Base-by-base conservation (phyloP, 2,113 vertebrate genomes). In the Scartelaos histophorus region DNA sequence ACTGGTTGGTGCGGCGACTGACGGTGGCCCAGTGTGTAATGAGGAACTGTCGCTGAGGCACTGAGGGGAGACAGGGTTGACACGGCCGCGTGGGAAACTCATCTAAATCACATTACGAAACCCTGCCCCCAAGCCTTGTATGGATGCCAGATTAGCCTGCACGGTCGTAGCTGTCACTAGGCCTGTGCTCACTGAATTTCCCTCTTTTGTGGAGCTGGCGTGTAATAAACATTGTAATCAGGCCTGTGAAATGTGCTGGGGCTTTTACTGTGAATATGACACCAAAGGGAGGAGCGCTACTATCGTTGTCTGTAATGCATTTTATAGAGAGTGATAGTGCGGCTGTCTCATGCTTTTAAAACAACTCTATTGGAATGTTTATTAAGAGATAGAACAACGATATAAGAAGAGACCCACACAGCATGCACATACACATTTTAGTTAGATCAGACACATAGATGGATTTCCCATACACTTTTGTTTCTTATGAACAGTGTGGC, bases 61-160 rank as follows among this genome's bases (percentile, higher is more conserved):
- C 78, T 82, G 86, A 90, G 85, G 81, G 80, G 83, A 89, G 88
- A 89, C 79, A 74, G 75, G 58, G 24, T 74, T 86, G 85, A 90
- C 85, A 90, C 82, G 58, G 74, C 81, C 73, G 85, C 71, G 70
- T 83, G 82, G 83, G 88, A 91, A 91, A 89, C 89, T 91, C 88
- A 92, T 90, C 88, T 91, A 92, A 92, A 92, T 92, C 86, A 88
- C 88, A 92, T 93, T 90, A 91, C 85, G 77, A 87, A 87, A 84
- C 76, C 68, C 75, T 86, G 83, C 78, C 79, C 87, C 24, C 79
- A 75, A 88, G 85, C 75, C 87, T 83, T 71, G 81, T 82, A 85
- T 84, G 86, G 81, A 79, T 88, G 88, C 82, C 75, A 90, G 83
- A 92, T 89, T 88, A 89, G 81, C 88, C 86, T 73, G 85, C 78